These are phyloP conservation scores for Laticauda colubrina DNA, from an alignment of 2,113 vertebrate genomes.

Conservation along the genomic window DNA sequence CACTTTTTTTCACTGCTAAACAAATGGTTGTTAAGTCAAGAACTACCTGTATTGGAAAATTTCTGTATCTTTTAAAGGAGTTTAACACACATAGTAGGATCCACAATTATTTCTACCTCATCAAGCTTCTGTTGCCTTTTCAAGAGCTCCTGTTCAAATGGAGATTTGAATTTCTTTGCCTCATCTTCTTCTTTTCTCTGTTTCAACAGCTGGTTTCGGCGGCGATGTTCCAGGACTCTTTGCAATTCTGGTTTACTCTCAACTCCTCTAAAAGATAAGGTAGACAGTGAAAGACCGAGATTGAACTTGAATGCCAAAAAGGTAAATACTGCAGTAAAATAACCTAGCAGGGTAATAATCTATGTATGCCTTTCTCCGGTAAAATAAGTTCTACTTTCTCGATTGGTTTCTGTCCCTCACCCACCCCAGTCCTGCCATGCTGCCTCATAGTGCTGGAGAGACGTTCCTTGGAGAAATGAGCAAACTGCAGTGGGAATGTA, in stretches of 20 bases:
- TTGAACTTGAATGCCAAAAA: neutral
- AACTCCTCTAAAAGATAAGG: conserved; percentile 66
- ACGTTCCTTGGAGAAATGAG: neutral
- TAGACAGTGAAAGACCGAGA: neutral
- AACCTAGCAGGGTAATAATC: neutral
- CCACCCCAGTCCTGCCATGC: neutral
- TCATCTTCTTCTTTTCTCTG: conserved; percentile 89
- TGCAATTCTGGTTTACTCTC: conserved; percentile 92
- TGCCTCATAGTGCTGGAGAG: neutral
- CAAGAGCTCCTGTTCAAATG: conserved; percentile 88
- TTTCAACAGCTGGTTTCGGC: conserved; percentile 85
- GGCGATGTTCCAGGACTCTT: conserved; percentile 86
- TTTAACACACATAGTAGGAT: neutral
- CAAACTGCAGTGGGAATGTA: neutral
- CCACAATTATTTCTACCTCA: conserved; percentile 72
- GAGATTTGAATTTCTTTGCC: conserved; percentile 83
- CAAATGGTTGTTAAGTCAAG: no score
- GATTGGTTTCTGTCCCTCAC: neutral
- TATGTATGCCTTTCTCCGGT: neutral
- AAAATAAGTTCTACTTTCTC: neutral
- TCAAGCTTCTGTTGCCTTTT: conserved; percentile 88
- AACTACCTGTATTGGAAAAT: neutral
- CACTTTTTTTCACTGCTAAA: no score
- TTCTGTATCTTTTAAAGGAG: neutral
- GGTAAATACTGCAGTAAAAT: neutral